Conservation (phyloP, 1,140 invertebrate species). For the Meteorus sp. region DNA sequence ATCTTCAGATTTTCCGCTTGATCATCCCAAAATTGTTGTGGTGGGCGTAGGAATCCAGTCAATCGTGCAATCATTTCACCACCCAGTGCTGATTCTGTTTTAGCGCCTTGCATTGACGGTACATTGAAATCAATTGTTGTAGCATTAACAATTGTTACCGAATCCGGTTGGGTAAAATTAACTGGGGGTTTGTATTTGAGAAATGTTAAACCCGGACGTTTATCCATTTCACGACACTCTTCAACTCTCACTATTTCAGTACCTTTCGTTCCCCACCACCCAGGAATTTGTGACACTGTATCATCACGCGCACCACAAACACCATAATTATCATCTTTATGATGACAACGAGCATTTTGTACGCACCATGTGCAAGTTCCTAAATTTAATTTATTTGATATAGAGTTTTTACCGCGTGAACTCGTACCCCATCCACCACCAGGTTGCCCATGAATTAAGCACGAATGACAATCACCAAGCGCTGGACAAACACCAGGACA, state of each 20-base stretch:
- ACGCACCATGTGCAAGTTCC: constrained; percentile 91
- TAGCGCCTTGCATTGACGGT: constrained; percentile 62
- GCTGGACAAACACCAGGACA: constrained; percentile 88
- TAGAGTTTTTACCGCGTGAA: constrained; percentile 59
- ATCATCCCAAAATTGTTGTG: constrained; percentile 66
- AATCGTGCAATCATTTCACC: constrained; percentile 76
- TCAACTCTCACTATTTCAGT: constrained; percentile 76
- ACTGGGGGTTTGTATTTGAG: constrained; percentile 84
- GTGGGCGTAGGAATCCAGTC: constrained; percentile 78
- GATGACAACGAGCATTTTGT: constrained; percentile 87
- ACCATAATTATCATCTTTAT: constrained; percentile 82
- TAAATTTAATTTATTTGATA: constrained; percentile 73
- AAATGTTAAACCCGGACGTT: constrained; percentile 84
- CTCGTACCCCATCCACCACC: constrained; percentile 57
- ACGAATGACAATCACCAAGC: constrained; percentile 85
- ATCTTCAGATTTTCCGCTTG: constrained; percentile 70
- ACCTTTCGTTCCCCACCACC: constrained; percentile 87
- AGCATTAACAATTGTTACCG: constrained; percentile 79
- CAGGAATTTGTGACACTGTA: constrained; percentile 74
- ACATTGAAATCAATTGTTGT: constrained; percentile 79
- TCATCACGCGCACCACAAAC: constrained; percentile 76
- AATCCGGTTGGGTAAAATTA: constrained; percentile 85
- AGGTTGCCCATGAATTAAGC: constrained; percentile 72
- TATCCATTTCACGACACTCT: constrained; percentile 78
- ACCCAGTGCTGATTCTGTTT: constrained; percentile 67